Evolutionary conservation across 2,113 vertebrate genomes (phyloP), one percentile per base, ranked within the genome.

Genomic region (Xiphias gladius): DNA sequence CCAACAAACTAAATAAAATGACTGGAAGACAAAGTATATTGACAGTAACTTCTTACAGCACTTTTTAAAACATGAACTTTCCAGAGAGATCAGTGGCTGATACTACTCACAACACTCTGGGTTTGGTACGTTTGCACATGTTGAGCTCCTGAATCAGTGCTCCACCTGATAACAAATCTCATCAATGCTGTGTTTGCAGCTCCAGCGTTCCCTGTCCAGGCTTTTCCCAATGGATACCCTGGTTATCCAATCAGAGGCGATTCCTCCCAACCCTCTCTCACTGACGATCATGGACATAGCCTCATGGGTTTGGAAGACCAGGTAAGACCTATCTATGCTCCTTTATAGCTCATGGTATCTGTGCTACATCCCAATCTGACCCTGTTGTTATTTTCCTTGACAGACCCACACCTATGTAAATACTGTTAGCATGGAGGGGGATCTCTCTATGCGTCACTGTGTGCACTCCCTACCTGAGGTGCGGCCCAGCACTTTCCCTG

Each of bases 381-480:
- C 20, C 30, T 65, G 6, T 41, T 43, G 73, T 28, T 70, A 2
- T 76, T 64, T 62, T 13, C 26, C 43, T 64, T 70, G 52, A 61
- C 94, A 99, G 98, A 96, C 97, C 75, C 98, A 99, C 94, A 99
- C 98, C 46, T 99, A 99, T 63, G 97, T 99, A 83, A 99, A 99
- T 92, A 98, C 97, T 26, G 96, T 97, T 54, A 96, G 92, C 41
- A 95, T 96, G 32, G 97, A 99, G 73, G 98, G 96, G 66, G 97
- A 98, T 78, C 95, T 94, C 91, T 94, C 96, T 70, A 96, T 96
- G 92, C 96, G 95, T 54, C 97, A 97, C 84, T 97, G 97, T 91
- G 94, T 97, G 85, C 97, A 98, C 95, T 95, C 97, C 54, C 88
- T 99, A 88, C 97, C 98, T 4, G 98, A 99, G 94, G 96, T 95